These are phyloP conservation scores for Listronotus bonariensis DNA, from an alignment of 1,140 invertebrate species.

Conservation along the genomic window DNA sequence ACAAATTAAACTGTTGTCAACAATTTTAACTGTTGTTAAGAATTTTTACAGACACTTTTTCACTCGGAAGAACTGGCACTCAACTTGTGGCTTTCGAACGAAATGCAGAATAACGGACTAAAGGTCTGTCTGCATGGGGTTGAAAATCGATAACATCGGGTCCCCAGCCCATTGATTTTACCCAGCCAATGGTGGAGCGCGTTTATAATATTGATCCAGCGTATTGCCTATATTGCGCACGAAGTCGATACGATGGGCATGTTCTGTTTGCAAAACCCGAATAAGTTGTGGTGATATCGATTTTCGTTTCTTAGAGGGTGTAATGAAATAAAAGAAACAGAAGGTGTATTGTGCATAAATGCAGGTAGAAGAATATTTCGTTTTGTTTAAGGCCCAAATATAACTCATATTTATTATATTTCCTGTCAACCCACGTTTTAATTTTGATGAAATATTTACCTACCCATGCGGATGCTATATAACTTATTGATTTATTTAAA, in stretches of 20 bases:
- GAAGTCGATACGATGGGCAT: constrained; percentile 34
- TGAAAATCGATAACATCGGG: constrained; percentile 55
- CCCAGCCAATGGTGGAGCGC: constrained; percentile 53
- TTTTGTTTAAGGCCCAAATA: no score
- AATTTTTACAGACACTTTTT: no score
- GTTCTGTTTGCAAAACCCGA: constrained; percentile 1
- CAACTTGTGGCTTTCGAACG: constrained; percentile 3
- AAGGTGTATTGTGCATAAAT: no score
- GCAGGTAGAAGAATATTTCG: no score
- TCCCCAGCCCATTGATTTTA: constrained; percentile 55
- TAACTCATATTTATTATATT: no score
- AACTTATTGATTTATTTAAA: no score
- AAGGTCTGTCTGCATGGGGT: not conserved
- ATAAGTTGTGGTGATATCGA: not conserved
- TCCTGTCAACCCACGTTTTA: no score
- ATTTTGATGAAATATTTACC: no score
- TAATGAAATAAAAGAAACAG: not conserved
- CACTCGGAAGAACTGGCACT: no score
- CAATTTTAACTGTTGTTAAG: no score
- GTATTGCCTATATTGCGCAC: constrained; percentile 38
- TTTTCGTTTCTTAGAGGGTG: not conserved
- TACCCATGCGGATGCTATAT: no score
- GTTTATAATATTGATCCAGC: constrained; percentile 56
- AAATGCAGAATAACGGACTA: not conserved
- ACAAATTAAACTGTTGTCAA: no score